Evolutionary conservation across 2,797 vertebrate species (phyloP).

Genomic region (Chaunax sp.): DNA sequence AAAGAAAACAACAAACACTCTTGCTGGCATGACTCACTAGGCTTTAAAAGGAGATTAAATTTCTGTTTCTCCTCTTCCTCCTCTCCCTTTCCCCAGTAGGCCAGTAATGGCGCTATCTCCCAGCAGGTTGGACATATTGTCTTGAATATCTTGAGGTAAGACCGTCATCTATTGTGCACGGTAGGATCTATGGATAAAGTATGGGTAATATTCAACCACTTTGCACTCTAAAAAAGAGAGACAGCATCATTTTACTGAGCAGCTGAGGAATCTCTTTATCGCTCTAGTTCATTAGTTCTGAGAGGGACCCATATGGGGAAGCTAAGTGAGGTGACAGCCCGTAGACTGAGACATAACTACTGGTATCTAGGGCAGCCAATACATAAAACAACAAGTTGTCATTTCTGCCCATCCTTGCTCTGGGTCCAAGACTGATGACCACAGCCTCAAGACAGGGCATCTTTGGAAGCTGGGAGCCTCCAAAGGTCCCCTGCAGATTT

Average conservation of each 20-base stretch:
- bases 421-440: slow-evolving; percentile 41
- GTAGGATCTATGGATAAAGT: slow-evolving; percentile 9
- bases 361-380: slow-evolving; percentile 1
- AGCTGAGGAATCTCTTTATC: slow-evolving; percentile 6
- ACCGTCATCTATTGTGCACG: slow-evolving; percentile 19
- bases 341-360: slow-evolving; percentile 4
- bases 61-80: slow-evolving; percentile 20
- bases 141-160: slow-evolving; percentile 33
- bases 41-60: slow-evolving; percentile 71
- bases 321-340: slow-evolving; percentile 23
- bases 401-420: slow-evolving; percentile 2
- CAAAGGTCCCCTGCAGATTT: slow-evolving; percentile 52
- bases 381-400: slow-evolving; percentile 6
- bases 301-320: slow-evolving; percentile 16
- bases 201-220: slow-evolving; percentile 20
- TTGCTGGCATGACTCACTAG: slow-evolving; percentile 58
- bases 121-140: slow-evolving; percentile 36
- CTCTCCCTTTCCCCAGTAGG: slow-evolving; percentile 11
- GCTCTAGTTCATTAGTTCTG: slow-evolving; percentile 36
- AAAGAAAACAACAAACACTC: slow-evolving; percentile 59
- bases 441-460: slow-evolving; percentile 11
- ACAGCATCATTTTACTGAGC: not conserved
- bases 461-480: slow-evolving; percentile 32
- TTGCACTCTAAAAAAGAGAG: not conserved
- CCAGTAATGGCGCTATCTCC: slow-evolving; percentile 47